These are phyloP conservation scores for Oscheius myriophilus DNA, from an alignment of 2,888 invertebrate genomes.

Conservation along the genomic window DNA sequence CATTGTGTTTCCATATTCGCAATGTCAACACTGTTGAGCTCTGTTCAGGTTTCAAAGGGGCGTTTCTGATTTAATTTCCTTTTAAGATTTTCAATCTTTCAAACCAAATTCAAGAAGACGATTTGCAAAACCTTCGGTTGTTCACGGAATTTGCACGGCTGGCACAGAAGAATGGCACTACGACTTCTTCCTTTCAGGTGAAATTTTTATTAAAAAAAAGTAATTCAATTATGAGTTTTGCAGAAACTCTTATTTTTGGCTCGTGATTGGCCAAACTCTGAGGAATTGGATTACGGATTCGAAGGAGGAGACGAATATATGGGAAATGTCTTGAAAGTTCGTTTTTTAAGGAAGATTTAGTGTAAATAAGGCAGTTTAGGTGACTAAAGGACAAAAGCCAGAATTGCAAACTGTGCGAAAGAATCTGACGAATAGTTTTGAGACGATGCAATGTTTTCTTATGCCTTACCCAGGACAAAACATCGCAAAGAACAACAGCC, in stretches of 20 bases:
- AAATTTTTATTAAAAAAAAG: too few relatives aligned
- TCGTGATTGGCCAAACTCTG: slow-evolving; percentile 96
- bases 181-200: too few relatives aligned
- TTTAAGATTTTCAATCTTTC: slow-evolving; percentile 85
- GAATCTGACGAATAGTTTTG: slow-evolving; percentile 86
- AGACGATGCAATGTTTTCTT: slow-evolving; percentile 90
- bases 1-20: too few relatives aligned
- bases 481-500: not conserved
- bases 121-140: slow-evolving; percentile 88
- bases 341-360: slow-evolving; percentile 41
- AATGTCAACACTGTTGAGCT: too few relatives aligned
- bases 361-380: too few relatives aligned
- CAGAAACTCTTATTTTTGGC: slow-evolving; percentile 85
- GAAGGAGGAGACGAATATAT: slow-evolving; percentile 86
- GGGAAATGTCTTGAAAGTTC: slow-evolving; percentile 80
- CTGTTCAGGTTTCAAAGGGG: too few relatives aligned
- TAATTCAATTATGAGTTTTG: too few relatives aligned
- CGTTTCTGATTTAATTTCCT: too few relatives aligned
- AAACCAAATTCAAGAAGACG: slow-evolving; percentile 95
- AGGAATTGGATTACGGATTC: slow-evolving; percentile 86
- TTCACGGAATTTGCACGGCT: slow-evolving; percentile 90
- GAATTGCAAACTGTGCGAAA: slow-evolving; percentile 12
- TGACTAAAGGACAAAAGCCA: not conserved
- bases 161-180: too few relatives aligned
- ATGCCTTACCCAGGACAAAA: slow-evolving; percentile 92